Base-by-base conservation (phyloP, 1,140 invertebrate genomes). In the Eurosta solidaginis region DNA sequence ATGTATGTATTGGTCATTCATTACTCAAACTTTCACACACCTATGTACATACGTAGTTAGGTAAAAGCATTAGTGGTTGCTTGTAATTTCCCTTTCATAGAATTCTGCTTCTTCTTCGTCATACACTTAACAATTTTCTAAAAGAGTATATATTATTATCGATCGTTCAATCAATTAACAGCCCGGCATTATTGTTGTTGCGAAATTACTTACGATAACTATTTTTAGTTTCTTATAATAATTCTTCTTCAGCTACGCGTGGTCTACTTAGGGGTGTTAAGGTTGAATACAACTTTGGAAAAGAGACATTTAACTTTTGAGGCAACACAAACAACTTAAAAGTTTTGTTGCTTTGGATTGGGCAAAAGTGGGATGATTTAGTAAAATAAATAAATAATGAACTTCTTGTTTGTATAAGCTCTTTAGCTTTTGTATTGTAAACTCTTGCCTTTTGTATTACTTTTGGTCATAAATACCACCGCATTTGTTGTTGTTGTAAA, bases 321-420 rank as follows among this genome's bases (percentile, higher is more conserved):
- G 45, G n/a, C 14, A 47, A 47, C 12, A 4, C 3, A 5, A 47
- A 47, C 45, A 5, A 47, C 14, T 3, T 47, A 2, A 47, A 17
- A n/a, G 12, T 3, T 25, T n/a, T n/a, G n/a, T n/a, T n/a, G n/a
- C n/a, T n/a, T n/a, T n/a, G 25, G 7, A 52, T 5, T 20, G 49
- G 7, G 7, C 22, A 40, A 68, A 42, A n/a, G n/a, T n/a, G 33
- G n/a, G 27, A 17, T 29, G 54, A 1, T 33, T 17, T 40, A 68
- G 33, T 40, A 40, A n/a, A 68, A 36, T 68, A 68, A 68, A 68
- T 68, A 68, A 68, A 68, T 68, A 68, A 68, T 68, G 9, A 68
- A 40, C 33, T 68, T 36, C n/a, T n/a, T n/a, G n/a, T 36, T 12
- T 36, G 14, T 68, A n/a, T 20, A 54, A 0, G 40, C 22, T 33